These are phyloP conservation scores for Chymomyza procnemis DNA, from an alignment of 2,888 invertebrate species.

Conservation along the genomic window DNA sequence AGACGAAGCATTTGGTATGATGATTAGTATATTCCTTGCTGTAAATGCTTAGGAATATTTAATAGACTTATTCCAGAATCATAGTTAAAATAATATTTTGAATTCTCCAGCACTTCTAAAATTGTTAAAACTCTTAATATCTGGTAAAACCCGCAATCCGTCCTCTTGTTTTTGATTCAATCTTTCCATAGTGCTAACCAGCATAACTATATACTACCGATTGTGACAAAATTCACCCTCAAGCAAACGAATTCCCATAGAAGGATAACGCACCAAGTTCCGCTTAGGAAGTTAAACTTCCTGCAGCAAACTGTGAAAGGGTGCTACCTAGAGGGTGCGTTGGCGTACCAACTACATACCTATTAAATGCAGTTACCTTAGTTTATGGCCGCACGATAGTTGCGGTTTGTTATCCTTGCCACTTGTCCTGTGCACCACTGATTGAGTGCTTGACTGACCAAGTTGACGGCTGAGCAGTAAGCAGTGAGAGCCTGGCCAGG, in stretches of 20 bases:
- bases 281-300: conserved; percentile 66
- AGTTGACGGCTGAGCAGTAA: conserved; percentile 39
- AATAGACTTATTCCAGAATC: too few species aligned
- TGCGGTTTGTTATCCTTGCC: conserved; percentile 37
- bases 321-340: conserved; percentile 24
- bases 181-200: background rate
- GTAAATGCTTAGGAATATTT: too few species aligned
- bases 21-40: too few species aligned
- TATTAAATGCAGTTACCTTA: background rate
- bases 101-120: too few species aligned
- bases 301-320: conserved; percentile 32
- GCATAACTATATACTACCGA: background rate
- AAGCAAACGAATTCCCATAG: conserved; percentile 53
- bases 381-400: background rate
- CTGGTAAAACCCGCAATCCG: too few species aligned
- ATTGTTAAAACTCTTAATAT: too few species aligned
- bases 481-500: conserved; percentile 11
- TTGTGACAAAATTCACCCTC: background rate
- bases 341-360: background rate
- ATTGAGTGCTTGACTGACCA: conserved; percentile 70
- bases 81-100: too few species aligned
- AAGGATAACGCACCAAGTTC: conserved; percentile 57
- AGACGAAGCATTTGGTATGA: too few species aligned
- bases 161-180: background rate
- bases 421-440: conserved; percentile 44